phyloP scores from a whole-genome alignment of 2,797 vertebrate genomes.

The Agapornis canus region DNA sequence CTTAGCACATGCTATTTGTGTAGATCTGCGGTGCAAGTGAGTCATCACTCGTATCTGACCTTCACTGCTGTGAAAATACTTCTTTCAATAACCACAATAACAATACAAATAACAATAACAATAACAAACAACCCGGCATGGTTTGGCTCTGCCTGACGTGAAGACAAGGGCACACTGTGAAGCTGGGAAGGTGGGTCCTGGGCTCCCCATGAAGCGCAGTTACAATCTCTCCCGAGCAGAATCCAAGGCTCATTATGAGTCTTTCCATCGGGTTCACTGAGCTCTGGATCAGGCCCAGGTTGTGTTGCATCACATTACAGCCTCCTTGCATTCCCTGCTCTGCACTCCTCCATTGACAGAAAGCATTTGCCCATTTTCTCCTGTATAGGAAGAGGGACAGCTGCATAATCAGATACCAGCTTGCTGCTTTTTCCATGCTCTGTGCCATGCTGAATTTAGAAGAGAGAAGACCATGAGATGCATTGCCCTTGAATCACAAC shows the following conservation, averaged over 20 bases:
- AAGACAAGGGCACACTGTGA: not conserved
- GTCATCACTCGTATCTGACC: conserved; percentile 76
- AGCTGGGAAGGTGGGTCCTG: not conserved
- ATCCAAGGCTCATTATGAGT: conserved; percentile 32
- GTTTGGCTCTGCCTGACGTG: not conserved
- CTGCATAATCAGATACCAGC: not conserved
- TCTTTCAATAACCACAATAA: conserved; percentile 64
- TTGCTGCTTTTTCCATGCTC: not conserved
- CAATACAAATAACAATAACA: conserved; percentile 50
- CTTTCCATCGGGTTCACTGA: conserved; percentile 40
- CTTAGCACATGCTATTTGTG: conserved; percentile 82
- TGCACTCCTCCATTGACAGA: not conserved
- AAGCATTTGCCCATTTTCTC: not conserved
- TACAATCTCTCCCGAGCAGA: not conserved
- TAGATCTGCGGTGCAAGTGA: conserved; percentile 77
- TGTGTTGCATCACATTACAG: conserved; percentile 38
- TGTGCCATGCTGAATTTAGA: not conserved
- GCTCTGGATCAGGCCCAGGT: conserved; percentile 36
- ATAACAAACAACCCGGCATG: conserved; percentile 19
- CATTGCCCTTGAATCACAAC: not conserved
- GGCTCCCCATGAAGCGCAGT: not conserved
- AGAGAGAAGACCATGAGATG: not conserved
- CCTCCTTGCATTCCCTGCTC: not conserved
- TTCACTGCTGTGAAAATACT: conserved; percentile 73
- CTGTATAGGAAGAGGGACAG: not conserved